Base-by-base conservation (phyloP, 1,140 invertebrate species). In the Panagrolaimus sp. region DNA sequence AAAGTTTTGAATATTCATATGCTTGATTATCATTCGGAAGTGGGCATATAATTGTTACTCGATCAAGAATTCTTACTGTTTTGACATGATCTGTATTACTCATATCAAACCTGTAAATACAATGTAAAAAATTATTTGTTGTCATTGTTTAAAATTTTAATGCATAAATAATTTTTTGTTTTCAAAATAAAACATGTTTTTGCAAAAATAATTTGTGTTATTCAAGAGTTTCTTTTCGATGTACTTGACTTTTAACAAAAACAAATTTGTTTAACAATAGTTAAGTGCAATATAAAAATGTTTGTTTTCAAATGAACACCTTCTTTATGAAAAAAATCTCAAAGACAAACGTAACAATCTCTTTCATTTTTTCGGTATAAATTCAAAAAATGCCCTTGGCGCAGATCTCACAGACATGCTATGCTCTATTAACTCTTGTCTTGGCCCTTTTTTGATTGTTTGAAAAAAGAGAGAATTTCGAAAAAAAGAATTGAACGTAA, bases 71-170 rank as follows among this genome's bases (percentile, higher is more conserved):
- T 45, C 67, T 48, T 9, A 78, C 78, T 31, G 45, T 51, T 69
- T 79, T 78, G 9, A 78, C 76, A 48, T 78, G 78, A 23, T 78
- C 77, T 16, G 76, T 78, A 65, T 78, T 78, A 38, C 77, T 79
- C 62, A 78, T 78, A 68, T 78, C 76, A 65, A 78, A 78, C 31
- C 76, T 78, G 51, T 53, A 78, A 67, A n/a, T n/a, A n/a, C n/a
- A 42, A 46, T 42, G 13, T 16, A 13, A 20, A 27, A 5, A 2
- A 69, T 67, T 16, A n/a, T 25, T 16, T 9, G n/a, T n/a, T n/a
- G n/a, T 69, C 13, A 44, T 27, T 62, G 31, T n/a, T 65, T 20
- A 31, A 42, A 64, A 44, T 62, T 66, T n/a, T 67, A 51, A 11
- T 63, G 16, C 16, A 31, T n/a, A 42, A 27, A 9, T 31, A 9